These are phyloP conservation scores for Oryctolagus cuniculus DNA, from an alignment of 2,113 vertebrate species.

Conservation along the genomic window mOryCun1.1 NC_091442.1:8627001-8627500, in stretches of 20 bases:
- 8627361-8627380: no score
- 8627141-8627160: not conserved
- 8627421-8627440: no score
- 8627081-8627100: slow-evolving; percentile 55
- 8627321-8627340: no score
- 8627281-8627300: no score
- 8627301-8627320: not conserved
- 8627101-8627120: not conserved
- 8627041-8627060: not conserved
- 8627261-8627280: not conserved
- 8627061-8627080: not conserved
- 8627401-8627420: no score
- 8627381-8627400: no score
- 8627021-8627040: slow-evolving; percentile 23
- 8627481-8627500: no score
- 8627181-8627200: not conserved
- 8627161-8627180: not conserved
- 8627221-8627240: not conserved
- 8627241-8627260: not conserved
- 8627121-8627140: not conserved
- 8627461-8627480: no score
- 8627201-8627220: not conserved
- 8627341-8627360: no score
- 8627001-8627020: slow-evolving; percentile 55
- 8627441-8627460: no score